A percentile compares a stretch with the other conserved stretches of the same genome.
These are phyloP conservation scores for Melanostoma mellinum DNA, from an alignment of 2,888 invertebrate genomes.

Conservation along the genomic window DNA sequence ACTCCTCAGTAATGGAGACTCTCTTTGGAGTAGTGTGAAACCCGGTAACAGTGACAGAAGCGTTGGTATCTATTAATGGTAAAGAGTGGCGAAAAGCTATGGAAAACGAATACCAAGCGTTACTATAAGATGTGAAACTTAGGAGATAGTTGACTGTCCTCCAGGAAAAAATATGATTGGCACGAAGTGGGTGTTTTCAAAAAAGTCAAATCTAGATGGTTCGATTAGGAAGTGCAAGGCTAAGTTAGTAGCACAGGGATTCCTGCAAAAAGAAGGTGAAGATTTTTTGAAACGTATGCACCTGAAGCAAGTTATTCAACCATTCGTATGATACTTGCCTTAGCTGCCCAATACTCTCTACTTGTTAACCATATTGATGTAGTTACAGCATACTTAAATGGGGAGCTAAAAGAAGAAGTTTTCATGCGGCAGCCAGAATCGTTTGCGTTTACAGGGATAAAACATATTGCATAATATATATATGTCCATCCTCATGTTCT, in stretches of 20 bases:
- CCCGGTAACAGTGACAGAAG: not conserved
- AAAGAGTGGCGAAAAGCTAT: not conserved
- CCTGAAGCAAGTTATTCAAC: slow-evolving; percentile 57
- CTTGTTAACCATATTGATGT: too few species aligned
- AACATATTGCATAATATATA: too few species aligned
- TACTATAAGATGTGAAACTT: slow-evolving; percentile 39
- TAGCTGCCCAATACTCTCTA: too few species aligned
- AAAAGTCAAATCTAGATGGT: slow-evolving; percentile 54
- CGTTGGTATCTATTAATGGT: not conserved
- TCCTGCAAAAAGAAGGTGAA: slow-evolving; percentile 59
- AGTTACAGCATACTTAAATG: too few species aligned
- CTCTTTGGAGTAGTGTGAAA: not conserved
- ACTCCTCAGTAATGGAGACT: slow-evolving; percentile 1
- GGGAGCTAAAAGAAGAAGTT: slow-evolving; percentile 55
- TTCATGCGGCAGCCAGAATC: slow-evolving; percentile 58
- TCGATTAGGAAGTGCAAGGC: slow-evolving; percentile 59
- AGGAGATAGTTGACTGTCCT: slow-evolving; percentile 58
- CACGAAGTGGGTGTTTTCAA: slow-evolving; percentile 60
- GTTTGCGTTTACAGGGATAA: too few species aligned
- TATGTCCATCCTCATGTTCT: too few species aligned
- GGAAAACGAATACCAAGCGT: too few species aligned
- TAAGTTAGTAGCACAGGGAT: slow-evolving; percentile 45
- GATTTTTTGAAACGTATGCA: slow-evolving; percentile 49
- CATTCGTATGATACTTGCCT: too few species aligned
- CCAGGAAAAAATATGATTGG: slow-evolving; percentile 55